Percentiles rank a stretch among this genome's conserved stretches.
Conservation (phyloP, 2,113 vertebrate species). For the Monopterus albus region DNA sequence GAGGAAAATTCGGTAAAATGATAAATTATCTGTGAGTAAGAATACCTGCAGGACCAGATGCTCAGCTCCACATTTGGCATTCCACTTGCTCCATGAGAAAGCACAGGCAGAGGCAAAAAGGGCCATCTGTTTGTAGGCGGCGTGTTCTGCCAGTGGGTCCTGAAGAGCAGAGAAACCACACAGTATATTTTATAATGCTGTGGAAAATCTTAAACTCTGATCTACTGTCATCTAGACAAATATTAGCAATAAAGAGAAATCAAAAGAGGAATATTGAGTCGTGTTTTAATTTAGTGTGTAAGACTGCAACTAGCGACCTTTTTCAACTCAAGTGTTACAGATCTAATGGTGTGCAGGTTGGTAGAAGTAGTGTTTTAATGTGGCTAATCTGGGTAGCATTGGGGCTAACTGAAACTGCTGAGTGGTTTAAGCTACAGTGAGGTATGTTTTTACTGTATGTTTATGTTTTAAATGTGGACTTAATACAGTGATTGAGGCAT, state of each 20-base stretch:
- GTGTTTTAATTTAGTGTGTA: no score
- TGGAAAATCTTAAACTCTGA: background rate
- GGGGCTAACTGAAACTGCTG: no score
- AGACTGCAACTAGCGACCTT: background rate
- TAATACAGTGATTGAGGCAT: no score
- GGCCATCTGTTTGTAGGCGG: conserved; percentile 90
- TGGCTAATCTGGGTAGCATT: background rate
- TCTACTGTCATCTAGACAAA: no score
- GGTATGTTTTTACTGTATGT: no score
- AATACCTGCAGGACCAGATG: conserved; percentile 87
- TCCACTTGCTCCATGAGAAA: conserved; percentile 94
- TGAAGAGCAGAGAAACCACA: conserved; percentile 53
- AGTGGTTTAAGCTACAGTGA: no score
- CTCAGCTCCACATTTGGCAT: conserved; percentile 77
- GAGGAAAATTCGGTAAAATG: background rate
- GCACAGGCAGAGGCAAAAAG: conserved; percentile 85
- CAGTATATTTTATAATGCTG: background rate
- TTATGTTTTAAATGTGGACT: no score
- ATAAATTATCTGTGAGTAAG: background rate
- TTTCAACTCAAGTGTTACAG: no score
- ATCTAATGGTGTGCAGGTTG: background rate
- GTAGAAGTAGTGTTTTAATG: background rate
- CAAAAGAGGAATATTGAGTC: background rate
- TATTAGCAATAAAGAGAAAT: background rate
- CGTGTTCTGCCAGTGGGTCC: conserved; percentile 82